Evolutionary conservation across 1,140 invertebrate species (phyloP), one percentile per base, ranked within the genome.

Genomic region (Orius insidiosus): DNA sequence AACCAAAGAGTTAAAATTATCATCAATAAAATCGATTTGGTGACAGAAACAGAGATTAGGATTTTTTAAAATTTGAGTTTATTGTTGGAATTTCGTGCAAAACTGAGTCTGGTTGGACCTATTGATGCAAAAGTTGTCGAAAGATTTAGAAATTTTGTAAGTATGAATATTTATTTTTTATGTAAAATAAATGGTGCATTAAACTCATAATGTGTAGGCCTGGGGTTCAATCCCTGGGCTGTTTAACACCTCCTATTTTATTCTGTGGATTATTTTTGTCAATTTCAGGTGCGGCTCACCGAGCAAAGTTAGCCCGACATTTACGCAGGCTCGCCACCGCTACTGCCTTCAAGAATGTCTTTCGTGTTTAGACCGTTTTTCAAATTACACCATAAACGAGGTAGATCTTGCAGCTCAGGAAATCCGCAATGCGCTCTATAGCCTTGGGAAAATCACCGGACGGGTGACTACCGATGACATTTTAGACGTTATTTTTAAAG

Each of bases 401-500:
- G 61, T 78, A 52, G 80, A 75, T 1, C 67, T 88, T 39, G 70
- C 74, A 15, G 76, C 78, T 7, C 68, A 85, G 53, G 60, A 76
- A 58, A 63, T 89, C 42, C 66, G 78, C 49, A 62, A 67, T 54
- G 72, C 78, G 1, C 60, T 79, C 36, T 63, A 68, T 54, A 70
- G 76, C 58, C 59, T 88, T 34, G 81, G 80, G 16, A 74, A 75
- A 59, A 75, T 90, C 48, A 83, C 81, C 18, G 85, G 85, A 1
- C 67, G 73, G 56, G 70, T 86, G 45, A 75, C 70, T 37, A 74
- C 75, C 5, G 80, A 87, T 61, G 71, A 88, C 52, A 72, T 89
- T 56, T 63, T 89, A 32, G 79, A 88, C 69, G 70, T 85, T 35
- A 78, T 90, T 52, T 89, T 90, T 59, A 74, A 68, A 63, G 75